Percentiles rank a stretch among this genome's conserved stretches.
Evolutionary conservation across 2,113 vertebrate species (phyloP).

Genomic region (Elgaria multicarinata): DNA sequence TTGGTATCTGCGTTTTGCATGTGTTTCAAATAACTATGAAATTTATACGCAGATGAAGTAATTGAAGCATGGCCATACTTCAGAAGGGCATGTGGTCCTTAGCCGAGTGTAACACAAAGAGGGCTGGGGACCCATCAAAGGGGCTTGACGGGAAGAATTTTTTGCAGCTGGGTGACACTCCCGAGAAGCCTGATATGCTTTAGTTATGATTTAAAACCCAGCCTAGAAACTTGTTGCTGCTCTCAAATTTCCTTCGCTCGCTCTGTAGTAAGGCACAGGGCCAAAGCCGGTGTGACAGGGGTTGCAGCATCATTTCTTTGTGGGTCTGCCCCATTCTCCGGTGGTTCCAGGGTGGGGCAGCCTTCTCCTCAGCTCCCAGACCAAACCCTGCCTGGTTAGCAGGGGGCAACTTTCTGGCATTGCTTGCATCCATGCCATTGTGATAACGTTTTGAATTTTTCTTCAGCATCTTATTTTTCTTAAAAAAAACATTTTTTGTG

Average conservation of each 20-base stretch:
- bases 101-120: constrained; percentile 70
- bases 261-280: neutral
- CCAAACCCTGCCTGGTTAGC: neutral
- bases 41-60: constrained; percentile 79
- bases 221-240: constrained; percentile 34
- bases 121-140: constrained; percentile 76
- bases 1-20: constrained; percentile 74
- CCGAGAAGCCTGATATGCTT: constrained; percentile 63
- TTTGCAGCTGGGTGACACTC: constrained; percentile 75
- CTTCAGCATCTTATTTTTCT: neutral
- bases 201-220: constrained; percentile 71
- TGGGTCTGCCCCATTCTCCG: neutral
- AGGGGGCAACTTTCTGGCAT: neutral
- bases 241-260: constrained; percentile 63
- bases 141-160: constrained; percentile 71
- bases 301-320: neutral
- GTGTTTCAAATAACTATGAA: constrained; percentile 80
- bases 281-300: neutral
- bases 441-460: neutral
- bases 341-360: neutral
- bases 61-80: constrained; percentile 73
- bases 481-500: neutral
- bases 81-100: constrained; percentile 64
- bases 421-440: neutral
- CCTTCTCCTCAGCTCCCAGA: neutral